Evolutionary conservation across 64 coral and sea anemone genomes (phyloP), one percentile per base, ranked within the genome.

Genomic region (Hydrozoanthus tunicans): DNA sequence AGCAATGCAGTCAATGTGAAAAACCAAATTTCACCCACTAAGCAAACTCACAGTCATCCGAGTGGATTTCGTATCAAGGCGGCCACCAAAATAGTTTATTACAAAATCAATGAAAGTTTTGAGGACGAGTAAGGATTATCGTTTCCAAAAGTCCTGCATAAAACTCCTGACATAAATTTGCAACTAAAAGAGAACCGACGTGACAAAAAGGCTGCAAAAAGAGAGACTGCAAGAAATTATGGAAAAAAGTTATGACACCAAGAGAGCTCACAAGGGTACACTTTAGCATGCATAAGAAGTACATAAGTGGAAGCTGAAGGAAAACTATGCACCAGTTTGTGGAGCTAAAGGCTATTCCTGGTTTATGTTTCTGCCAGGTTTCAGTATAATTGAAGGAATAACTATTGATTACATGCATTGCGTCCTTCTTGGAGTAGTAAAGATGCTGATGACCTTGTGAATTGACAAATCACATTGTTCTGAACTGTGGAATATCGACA

Each of bases 71-170:
- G 55, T 77, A 56, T 56, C 17, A 77, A 55, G 51, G 52, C 51
- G 55, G 75, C 75, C 3, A 77, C 75, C 7, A 56, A 77, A 56
- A 7, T 77, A 9, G 55, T 77, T 77, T 56, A 77, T 7, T 43
- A 77, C 75, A 77, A 77, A 77, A 56, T 56, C 51, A 77, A 77
- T 24, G 8, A 7, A 24, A 77, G 75, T 77, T 73, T 77, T 77
- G 51, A 77, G 17, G 6, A 43, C 7, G 75, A 77, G 75, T 77
- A 77, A 54, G 75, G 75, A 53, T 54, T 77, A 14, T 56, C 75
- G 26, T 77, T 77, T 24, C 8, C 20, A 55, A 4, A 54, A 2
- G 75, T 52, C 53, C 75, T 77, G 55, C 75, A 77, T 52, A 77
- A 77, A 11, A 14, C 51, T 54, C 75, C 75, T 14, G 75, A 77